Evolutionary conservation across 1,140 invertebrate species (phyloP), one percentile per base, ranked within the genome.

Genomic region (Pseudomyrmex sp.): DNA sequence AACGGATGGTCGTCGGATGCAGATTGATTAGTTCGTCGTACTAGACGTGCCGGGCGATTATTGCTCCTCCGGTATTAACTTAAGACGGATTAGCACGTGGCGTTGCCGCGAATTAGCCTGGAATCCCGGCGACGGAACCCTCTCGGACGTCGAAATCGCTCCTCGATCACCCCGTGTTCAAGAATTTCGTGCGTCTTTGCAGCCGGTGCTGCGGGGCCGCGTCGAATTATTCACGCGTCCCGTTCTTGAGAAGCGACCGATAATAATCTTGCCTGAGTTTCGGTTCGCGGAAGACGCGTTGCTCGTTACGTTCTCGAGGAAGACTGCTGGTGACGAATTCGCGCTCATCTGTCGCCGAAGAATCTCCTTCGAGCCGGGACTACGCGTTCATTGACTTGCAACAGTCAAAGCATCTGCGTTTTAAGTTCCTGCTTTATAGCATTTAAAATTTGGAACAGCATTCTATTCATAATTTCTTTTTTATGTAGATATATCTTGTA

Each of bases 71-170:
- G 58, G 79, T 56, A 61, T 79, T 56, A 75, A 82, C 80, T 85
- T 66, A 54, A 89, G 85, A 87, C 87, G 88, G 85, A 89, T 89
- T 89, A 89, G 77, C 87, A 86, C 58, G 74, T 84, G 85, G 86
- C 86, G 85, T 89, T 90, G 85, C 87, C 23, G 69, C 89, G 91
- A 93, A 93, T 92, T 92, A 92, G 92, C 84, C 83, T 75, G 89
- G 91, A 92, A 92, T 92, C 89, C 82, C 85, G 89, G 54, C 48
- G 84, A 86, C 48, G 76, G 76, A 58, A 79, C 48, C 76, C 50
- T 23, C 52, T 65, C 61, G 62, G 66, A 86, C 85, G 59, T 68
- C 63, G 52, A 35, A 44, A 61, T 59, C 65, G 58, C 46, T 63
- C 65, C 73, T 76, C 52, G 70, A 80, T 80, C 50, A 15, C 50